Evolutionary conservation across 2,113 vertebrate genomes (phyloP).

Genomic region (Neolamprologus hecqui): DNA sequence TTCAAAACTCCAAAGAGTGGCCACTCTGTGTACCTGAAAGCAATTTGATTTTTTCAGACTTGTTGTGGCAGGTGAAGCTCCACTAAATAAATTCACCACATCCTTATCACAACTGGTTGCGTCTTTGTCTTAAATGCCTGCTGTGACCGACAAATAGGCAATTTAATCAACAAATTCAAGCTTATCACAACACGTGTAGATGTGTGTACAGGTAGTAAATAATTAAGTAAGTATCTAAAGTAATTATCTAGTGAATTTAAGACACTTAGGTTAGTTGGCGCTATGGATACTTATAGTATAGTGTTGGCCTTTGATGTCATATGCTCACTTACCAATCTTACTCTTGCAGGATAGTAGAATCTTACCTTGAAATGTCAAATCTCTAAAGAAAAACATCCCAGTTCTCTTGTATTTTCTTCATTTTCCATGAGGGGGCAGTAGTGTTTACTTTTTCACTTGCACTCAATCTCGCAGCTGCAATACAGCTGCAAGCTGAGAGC

Average conservation of each 20-base stretch:
- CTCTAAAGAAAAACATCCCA: not conserved
- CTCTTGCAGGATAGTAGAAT: not conserved
- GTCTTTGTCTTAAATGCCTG: not conserved
- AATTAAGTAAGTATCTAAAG: not conserved
- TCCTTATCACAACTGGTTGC: not conserved
- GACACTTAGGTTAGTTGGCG: not conserved
- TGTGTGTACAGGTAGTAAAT: not conserved
- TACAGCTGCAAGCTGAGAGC: not conserved
- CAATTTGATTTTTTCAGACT: not conserved
- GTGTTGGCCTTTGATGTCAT: not conserved
- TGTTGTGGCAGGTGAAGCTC: not conserved
- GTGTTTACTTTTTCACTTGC: not conserved
- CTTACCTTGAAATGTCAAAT: not conserved
- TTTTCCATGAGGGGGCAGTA: slow-evolving; percentile 11
- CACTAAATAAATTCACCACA: not conserved
- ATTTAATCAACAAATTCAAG: not conserved
- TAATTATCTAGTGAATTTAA: not conserved
- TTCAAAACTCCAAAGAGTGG: not conserved
- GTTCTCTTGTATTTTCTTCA: not conserved
- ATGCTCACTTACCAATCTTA: not conserved
- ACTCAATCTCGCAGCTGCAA: not conserved
- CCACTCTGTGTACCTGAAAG: not conserved
- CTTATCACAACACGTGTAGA: not conserved
- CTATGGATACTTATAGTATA: not conserved
- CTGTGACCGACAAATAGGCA: not conserved